Evolutionary conservation across 1,140 invertebrate genomes (phyloP).

Genomic region (Mactra quadrangularis): DNA sequence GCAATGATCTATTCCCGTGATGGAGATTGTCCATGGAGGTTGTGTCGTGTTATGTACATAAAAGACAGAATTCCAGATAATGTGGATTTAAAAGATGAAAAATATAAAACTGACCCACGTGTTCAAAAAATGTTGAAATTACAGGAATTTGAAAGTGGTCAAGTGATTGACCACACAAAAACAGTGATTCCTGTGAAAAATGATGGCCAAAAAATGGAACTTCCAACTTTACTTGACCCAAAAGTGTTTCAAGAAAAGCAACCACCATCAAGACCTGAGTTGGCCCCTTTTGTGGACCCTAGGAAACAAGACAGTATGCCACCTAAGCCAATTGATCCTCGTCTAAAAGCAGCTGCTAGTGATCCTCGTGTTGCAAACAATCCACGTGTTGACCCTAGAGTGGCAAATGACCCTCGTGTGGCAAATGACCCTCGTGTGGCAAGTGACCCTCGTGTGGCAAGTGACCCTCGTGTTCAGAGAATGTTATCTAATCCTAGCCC

Average conservation of each 20-base stretch:
- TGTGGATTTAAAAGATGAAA: slow-evolving; percentile 70
- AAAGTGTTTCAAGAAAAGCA: slow-evolving; percentile 43
- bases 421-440: slow-evolving; percentile 24
- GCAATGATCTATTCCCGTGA: slow-evolving; percentile 64
- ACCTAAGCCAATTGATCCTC: slow-evolving; percentile 62
- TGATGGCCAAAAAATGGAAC: slow-evolving; percentile 5
- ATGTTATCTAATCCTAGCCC: slow-evolving; percentile 45
- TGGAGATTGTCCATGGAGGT: slow-evolving; percentile 64
- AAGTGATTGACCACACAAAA: slow-evolving; percentile 59
- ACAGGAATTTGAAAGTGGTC: slow-evolving; percentile 53
- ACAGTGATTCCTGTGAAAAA: slow-evolving; percentile 14
- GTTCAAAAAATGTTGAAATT: slow-evolving; percentile 69
- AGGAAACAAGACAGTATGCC: slow-evolving; percentile 25
- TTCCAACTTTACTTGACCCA: slow-evolving; percentile 38
- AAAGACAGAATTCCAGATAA: slow-evolving; percentile 47
- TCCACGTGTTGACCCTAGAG: no score
- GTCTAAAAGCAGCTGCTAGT: slow-evolving; percentile 54
- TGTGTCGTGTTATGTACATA: slow-evolving; percentile 27
- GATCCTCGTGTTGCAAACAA: no score
- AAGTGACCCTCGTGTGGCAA: slow-evolving; percentile 63
- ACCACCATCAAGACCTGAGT: not conserved
- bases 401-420: no score
- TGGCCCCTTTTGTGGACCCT: slow-evolving; percentile 55
- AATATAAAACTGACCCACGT: slow-evolving; percentile 75
- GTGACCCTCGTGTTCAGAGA: slow-evolving; percentile 68